Conservation (phyloP, 2,888 invertebrate genomes). For the Hetaerina titia region DNA sequence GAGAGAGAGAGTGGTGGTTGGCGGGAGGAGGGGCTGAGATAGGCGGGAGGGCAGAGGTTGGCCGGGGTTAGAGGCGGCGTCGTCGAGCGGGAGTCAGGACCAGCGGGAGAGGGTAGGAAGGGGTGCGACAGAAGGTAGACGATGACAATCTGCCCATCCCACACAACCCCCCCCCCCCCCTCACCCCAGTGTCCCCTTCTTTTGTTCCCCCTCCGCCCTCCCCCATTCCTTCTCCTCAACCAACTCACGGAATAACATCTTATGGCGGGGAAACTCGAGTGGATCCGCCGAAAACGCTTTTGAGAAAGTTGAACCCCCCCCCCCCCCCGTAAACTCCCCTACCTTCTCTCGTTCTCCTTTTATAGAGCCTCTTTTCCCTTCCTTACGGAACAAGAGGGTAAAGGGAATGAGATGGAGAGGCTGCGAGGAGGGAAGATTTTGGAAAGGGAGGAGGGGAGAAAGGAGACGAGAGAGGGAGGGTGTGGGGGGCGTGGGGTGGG, state of each 20-base stretch:
- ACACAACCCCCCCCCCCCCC: neutral
- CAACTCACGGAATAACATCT: neutral
- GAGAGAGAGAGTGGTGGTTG: constrained; percentile 71
- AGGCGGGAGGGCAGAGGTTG: constrained; percentile 69
- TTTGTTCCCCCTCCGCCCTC: neutral
- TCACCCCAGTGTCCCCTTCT: neutral
- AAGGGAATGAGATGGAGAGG: neutral
- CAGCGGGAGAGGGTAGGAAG: constrained; percentile 50
- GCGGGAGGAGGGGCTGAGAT: constrained; percentile 75
- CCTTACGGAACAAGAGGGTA: neutral
- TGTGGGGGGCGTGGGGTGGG: neutral
- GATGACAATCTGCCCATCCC: constrained; percentile 56
- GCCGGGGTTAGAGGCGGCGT: constrained; percentile 71
- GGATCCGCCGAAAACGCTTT: neutral
- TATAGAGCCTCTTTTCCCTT: neutral
- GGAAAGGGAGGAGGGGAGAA: neutral
- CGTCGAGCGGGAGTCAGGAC: constrained; percentile 70
- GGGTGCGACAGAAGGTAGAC: constrained; percentile 60
- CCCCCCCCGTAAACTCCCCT: neutral
- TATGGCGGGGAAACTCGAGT: neutral
- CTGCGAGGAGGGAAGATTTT: neutral
- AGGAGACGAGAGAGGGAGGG: neutral
- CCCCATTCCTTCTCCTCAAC: neutral
- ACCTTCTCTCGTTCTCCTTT: neutral
- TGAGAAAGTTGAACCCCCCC: neutral